Percentiles rank a stretch among this genome's conserved stretches.
These are phyloP conservation scores for Triplophysa tibetana DNA, from an alignment of 2,113 vertebrate genomes.

Conservation along the genomic window DNA sequence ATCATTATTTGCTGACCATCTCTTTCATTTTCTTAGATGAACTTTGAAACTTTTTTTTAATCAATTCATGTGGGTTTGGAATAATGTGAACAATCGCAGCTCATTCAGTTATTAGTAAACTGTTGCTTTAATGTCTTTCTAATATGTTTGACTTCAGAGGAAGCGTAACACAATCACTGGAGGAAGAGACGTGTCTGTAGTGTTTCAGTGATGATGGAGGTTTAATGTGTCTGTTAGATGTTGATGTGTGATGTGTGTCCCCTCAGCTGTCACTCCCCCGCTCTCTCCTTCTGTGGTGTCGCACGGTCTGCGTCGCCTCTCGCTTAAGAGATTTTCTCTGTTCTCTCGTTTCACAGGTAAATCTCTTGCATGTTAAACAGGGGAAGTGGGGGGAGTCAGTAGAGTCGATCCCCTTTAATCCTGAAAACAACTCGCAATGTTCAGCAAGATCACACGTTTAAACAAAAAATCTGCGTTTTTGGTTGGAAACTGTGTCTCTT, in stretches of 20 bases:
- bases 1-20: too few species aligned
- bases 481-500: too few species aligned
- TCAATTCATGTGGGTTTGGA: not conserved
- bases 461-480: not conserved
- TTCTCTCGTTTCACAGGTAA: constrained; percentile 87
- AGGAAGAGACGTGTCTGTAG: constrained; percentile 1
- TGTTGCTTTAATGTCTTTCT: not conserved
- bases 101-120: not conserved
- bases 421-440: not conserved
- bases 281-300: constrained; percentile 74
- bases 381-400: not conserved
- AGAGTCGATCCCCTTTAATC: constrained; percentile 11
- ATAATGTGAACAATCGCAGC: not conserved
- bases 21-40: too few species aligned
- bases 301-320: constrained; percentile 75
- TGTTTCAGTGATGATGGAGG: not conserved
- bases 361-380: constrained; percentile 46
- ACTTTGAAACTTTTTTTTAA: too few species aligned
- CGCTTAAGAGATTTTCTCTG: constrained; percentile 81
- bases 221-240: not conserved
- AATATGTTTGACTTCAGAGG: not conserved
- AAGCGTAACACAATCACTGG: not conserved
- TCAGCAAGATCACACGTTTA: constrained; percentile 33
- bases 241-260: constrained; percentile 36
- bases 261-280: constrained; percentile 70